Conservation (phyloP, 2,797 vertebrate genomes). For the Urosaurus nigricauda region DNA sequence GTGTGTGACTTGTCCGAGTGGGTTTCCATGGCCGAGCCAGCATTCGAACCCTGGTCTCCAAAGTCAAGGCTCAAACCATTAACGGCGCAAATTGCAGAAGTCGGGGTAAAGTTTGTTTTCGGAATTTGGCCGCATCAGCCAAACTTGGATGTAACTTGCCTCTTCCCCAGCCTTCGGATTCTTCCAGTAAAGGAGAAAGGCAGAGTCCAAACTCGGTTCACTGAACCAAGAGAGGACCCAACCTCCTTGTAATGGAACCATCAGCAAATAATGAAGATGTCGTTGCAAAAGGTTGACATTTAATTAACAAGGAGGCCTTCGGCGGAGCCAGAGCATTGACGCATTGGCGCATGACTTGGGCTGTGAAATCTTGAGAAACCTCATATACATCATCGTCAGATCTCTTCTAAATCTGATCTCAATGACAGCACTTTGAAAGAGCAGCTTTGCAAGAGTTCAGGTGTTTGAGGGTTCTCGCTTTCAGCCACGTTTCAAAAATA, state of each 20-base stretch:
- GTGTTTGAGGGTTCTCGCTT: not conserved
- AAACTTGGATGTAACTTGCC: too few relatives aligned
- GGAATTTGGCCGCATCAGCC: not conserved
- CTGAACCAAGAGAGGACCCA: not conserved
- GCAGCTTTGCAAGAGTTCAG: not conserved
- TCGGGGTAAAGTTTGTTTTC: not conserved
- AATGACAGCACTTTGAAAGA: not conserved
- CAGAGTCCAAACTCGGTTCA: not conserved
- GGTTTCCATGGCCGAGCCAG: too few relatives aligned
- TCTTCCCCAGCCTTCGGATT: not conserved
- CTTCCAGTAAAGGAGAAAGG: not conserved
- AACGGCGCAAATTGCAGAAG: too few relatives aligned
- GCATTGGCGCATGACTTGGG: fast-evolving
- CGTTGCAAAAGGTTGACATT: not conserved
- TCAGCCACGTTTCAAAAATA: too few relatives aligned
- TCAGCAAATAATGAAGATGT: not conserved
- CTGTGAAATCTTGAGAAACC: not conserved
- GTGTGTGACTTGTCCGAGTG: too few relatives aligned
- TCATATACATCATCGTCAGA: too few relatives aligned
- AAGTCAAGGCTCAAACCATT: too few relatives aligned
- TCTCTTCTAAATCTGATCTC: not conserved
- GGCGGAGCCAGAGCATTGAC: not conserved
- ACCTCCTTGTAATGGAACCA: constrained; percentile 4
- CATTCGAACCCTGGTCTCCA: too few relatives aligned
- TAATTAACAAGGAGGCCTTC: not conserved